Evolutionary conservation across 2,797 vertebrate genomes (phyloP), one percentile per base, ranked within the genome.

Genomic region (Novumbra hubbsi): DNA sequence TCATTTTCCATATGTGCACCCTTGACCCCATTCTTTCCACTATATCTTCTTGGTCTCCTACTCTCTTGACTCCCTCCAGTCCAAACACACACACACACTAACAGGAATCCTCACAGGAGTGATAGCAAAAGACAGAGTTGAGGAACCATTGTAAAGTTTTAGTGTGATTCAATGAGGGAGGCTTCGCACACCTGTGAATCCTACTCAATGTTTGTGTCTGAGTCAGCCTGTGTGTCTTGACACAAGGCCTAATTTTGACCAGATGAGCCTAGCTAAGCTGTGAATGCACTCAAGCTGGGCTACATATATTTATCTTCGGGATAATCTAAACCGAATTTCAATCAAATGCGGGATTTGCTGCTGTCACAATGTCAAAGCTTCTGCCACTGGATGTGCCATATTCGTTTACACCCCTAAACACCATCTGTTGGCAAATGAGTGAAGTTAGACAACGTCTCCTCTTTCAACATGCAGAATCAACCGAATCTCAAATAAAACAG

Each of bases 1-100:
- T 67, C 63, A 57, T 93, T 90, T 88, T 85, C 90, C 93, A 94
- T 91, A 93, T 94, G 93, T 91, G 89, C 84, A 87, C 87, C 83
- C 74, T 79, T 90, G 88, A 92, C 88, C 90, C 27, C 73, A 21
- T 73, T 79, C 84, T 80, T 63, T 75, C 41, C 70, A 69, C 71
- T 72, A 68, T 73, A 45, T 62, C 73, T 64, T 74, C 70, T 55
- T 12, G 72, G 57, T n/a, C 30, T n/a, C 63, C 67, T 50, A 30
- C 66, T 68, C 68, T 57, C 50, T 64, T 78, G 78, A 32, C 68
- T 76, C 76, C 71, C 74, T 69, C 75, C 84, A 45, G 75, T 80
- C 81, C 28, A 32, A 71, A 65, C 52, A 24, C 52, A 24, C n/a
- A 24, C n/a, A 72, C 70, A 74, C 81, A 79, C 77, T 75, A 88